Percentiles rank a stretch among this genome's conserved stretches.
These are phyloP conservation scores for Caenorhabditis sp. DNA, from an alignment of 2,888 invertebrate genomes.

Conservation along the genomic window DNA sequence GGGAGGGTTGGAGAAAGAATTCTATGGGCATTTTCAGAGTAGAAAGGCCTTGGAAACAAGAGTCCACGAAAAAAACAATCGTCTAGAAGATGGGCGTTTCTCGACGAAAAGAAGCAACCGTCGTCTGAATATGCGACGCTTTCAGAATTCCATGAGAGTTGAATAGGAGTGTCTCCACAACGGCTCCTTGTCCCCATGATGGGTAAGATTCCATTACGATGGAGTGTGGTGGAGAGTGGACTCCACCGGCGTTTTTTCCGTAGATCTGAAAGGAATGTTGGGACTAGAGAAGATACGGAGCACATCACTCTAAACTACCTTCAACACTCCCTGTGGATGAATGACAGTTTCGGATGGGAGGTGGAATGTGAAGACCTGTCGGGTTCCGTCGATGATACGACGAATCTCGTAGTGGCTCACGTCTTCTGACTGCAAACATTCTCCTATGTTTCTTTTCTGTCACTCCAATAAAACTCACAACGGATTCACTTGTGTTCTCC, in stretches of 20 bases:
- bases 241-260: constrained; percentile 63
- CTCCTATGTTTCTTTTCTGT: too few relatives aligned
- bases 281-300: not conserved
- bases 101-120: constrained; percentile 46
- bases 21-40: constrained; percentile 28
- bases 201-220: constrained; percentile 78
- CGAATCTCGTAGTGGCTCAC: constrained; percentile 59
- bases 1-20: constrained; percentile 31
- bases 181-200: constrained; percentile 77
- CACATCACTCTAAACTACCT: constrained; percentile 18
- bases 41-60: not conserved
- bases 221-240: constrained; percentile 77
- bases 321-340: constrained; percentile 52
- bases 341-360: constrained; percentile 36
- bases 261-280: constrained; percentile 46
- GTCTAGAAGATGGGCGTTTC: constrained; percentile 24
- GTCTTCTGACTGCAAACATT: constrained; percentile 48
- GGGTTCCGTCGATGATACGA: constrained; percentile 52
- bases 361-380: constrained; percentile 61
- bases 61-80: constrained; percentile 26
- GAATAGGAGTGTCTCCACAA: constrained; percentile 79
- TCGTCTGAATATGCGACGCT: constrained; percentile 60
- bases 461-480: constrained; percentile 58
- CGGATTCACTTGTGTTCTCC: constrained; percentile 84
- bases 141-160: constrained; percentile 74